phyloP scores from a whole-genome alignment of 2,888 invertebrate genomes.

The Drosophila lacicola region DNA sequence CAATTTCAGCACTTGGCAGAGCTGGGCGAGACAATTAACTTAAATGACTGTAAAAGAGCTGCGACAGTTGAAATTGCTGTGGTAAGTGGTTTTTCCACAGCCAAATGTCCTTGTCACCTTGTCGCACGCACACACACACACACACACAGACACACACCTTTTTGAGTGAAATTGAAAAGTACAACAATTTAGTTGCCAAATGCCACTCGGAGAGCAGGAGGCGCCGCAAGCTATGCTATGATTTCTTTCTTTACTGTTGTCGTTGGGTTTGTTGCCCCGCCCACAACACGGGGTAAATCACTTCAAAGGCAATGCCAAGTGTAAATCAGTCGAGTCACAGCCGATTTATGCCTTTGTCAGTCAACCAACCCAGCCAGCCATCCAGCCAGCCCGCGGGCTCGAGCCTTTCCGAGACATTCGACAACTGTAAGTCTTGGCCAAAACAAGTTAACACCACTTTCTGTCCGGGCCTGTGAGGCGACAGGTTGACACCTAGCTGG shows the following conservation, averaged over 20 bases:
- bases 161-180: constrained; percentile 70
- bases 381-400: neutral
- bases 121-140: constrained; percentile 9
- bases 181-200: constrained; percentile 58
- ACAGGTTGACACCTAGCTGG: constrained; percentile 21
- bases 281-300: constrained; percentile 8
- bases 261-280: neutral
- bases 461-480: constrained; percentile 5
- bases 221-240: constrained; percentile 42
- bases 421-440: constrained; percentile 70
- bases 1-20: constrained; percentile 46
- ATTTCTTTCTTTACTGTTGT: constrained; percentile 26
- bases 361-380: neutral
- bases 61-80: constrained; percentile 50
- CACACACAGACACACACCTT: neutral
- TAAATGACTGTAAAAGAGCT: constrained; percentile 72
- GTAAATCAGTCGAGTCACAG: constrained; percentile 66
- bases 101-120: constrained; percentile 40
- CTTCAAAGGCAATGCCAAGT: constrained; percentile 53
- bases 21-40: constrained; percentile 68
- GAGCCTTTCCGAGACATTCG: constrained; percentile 34
- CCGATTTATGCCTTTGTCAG: constrained; percentile 74
- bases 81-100: constrained; percentile 64
- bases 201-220: constrained; percentile 16
- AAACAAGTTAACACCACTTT: constrained; percentile 71